phyloP scores from a whole-genome alignment of 2,888 invertebrate species.

The Ormyrus labotus region DNA sequence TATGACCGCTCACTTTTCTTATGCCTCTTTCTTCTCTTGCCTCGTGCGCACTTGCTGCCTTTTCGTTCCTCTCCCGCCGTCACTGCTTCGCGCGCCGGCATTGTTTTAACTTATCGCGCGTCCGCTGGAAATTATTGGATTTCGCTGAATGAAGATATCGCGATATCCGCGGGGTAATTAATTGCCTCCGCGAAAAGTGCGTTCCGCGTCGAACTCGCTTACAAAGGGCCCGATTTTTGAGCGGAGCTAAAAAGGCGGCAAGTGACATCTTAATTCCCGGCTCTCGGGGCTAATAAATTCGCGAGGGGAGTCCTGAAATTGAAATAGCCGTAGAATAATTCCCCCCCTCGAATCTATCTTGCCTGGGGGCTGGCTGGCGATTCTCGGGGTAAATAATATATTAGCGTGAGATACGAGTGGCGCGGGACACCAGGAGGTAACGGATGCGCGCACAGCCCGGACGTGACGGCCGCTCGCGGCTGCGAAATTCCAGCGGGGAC shows the following conservation, averaged over 20 bases:
- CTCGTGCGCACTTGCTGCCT: background rate
- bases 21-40: background rate
- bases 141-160: background rate
- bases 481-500: constrained; percentile 40
- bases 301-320: constrained; percentile 25
- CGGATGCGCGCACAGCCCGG: constrained; percentile 74
- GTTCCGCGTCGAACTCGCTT: no score
- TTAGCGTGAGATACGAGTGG: constrained; percentile 74
- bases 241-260: background rate
- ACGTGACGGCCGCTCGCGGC: constrained; percentile 53
- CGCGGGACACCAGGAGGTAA: constrained; percentile 76
- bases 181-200: no score
- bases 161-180: no score
- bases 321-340: constrained; percentile 27
- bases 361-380: background rate
- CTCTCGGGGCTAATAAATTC: no score
- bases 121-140: background rate
- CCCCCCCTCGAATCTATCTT: constrained; percentile 5
- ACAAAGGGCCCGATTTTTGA: no score
- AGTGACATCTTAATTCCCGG: constrained; percentile 1
- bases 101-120: constrained; percentile 3
- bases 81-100: background rate
- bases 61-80: background rate
- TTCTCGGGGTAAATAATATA: constrained; percentile 73
- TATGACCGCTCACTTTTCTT: constrained; percentile 50